A percentile compares a stretch with the other conserved stretches of the same genome.
These are phyloP conservation scores for Esox masquinongy DNA, from an alignment of 2,797 vertebrate genomes.

Conservation along the genomic window DNA sequence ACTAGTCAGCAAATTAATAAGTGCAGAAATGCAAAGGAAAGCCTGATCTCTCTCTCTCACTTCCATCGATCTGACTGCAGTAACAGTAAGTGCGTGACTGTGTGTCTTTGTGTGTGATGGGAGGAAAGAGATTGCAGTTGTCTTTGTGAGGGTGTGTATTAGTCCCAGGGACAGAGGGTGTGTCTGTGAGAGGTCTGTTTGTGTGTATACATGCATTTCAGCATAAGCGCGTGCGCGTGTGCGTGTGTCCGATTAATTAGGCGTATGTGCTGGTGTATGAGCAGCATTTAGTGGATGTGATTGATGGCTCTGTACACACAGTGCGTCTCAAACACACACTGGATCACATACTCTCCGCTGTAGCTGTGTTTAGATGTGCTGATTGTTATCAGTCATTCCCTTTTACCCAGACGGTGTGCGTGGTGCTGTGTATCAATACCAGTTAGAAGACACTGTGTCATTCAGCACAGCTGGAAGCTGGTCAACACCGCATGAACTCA, in stretches of 20 bases:
- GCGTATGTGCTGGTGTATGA: background rate
- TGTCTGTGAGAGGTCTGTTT: background rate
- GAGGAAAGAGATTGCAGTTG: background rate
- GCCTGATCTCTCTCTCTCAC: slow-evolving; percentile 69
- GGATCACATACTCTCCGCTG: background rate
- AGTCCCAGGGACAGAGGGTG: background rate
- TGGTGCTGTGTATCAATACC: background rate
- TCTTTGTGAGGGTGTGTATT: background rate
- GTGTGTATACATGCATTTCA: background rate
- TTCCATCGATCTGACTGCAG: slow-evolving; percentile 80
- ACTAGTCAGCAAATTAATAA: slow-evolving; percentile 78
- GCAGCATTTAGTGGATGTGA: slow-evolving; percentile 10
- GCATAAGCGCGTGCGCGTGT: slow-evolving; percentile 6
- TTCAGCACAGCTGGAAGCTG: slow-evolving; percentile 32
- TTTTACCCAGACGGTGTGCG: no score
- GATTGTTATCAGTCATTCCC: background rate
- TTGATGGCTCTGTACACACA: slow-evolving; percentile 27
- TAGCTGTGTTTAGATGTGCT: background rate
- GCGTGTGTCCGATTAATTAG: background rate
- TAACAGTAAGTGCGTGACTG: slow-evolving; percentile 77
- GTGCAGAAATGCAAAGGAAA: slow-evolving; percentile 79
- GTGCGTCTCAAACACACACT: slow-evolving; percentile 17
- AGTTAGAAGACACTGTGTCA: slow-evolving; percentile 16
- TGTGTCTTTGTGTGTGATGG: slow-evolving; percentile 18
- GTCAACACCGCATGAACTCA: slow-evolving; percentile 11